Percentiles rank a stretch among this genome's conserved stretches.
Evolutionary conservation across 1,140 invertebrate genomes (phyloP).

Genomic region (Sycophila sp.): DNA sequence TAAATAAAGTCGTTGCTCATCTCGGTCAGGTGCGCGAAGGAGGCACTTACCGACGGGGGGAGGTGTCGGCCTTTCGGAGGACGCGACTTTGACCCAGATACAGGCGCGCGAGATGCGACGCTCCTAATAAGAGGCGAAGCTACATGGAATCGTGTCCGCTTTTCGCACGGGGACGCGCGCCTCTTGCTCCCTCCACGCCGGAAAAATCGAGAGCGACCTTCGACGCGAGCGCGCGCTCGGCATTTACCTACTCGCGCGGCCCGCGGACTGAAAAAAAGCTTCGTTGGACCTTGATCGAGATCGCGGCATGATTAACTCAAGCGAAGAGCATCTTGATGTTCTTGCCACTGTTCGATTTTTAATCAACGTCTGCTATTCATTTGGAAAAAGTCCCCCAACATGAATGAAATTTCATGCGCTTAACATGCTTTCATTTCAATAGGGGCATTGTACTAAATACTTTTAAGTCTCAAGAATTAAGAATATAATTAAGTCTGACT

Average conservation of each 20-base stretch:
- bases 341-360: neutral
- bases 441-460: too few relatives aligned
- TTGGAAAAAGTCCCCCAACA: too few relatives aligned
- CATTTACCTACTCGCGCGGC: neutral
- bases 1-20: conserved; percentile 60
- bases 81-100: conserved; percentile 66
- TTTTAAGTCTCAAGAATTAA: too few relatives aligned
- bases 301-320: conserved; percentile 7
- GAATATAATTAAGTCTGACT: too few relatives aligned
- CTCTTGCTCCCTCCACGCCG: neutral
- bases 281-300: conserved; percentile 26
- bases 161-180: neutral
- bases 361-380: too few relatives aligned
- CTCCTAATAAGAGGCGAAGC: conserved; percentile 10
- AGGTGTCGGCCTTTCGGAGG: conserved; percentile 58
- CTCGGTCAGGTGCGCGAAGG: conserved; percentile 49
- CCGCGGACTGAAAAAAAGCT: conserved; percentile 9
- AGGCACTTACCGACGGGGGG: conserved; percentile 45
- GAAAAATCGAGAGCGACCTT: conserved; percentile 2
- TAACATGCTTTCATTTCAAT: too few relatives aligned
- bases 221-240: neutral
- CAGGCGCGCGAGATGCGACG: neutral
- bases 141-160: too few relatives aligned
- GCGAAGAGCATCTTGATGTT: neutral
- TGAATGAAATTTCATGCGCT: too few relatives aligned